Conservation (phyloP, 2,888 invertebrate species). For the Oasisia sp. region DNA sequence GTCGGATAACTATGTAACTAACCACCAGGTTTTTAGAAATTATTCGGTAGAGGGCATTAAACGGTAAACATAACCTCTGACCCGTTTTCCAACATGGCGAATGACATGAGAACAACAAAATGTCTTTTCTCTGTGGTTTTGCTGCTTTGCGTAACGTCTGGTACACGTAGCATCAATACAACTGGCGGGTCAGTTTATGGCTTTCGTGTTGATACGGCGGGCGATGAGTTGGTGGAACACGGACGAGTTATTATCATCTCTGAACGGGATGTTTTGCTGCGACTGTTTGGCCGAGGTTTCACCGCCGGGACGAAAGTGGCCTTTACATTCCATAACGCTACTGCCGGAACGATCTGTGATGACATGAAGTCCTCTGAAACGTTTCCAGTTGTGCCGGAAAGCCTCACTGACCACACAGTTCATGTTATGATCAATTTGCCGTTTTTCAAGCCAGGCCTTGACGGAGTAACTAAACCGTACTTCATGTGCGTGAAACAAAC, state of each 20-base stretch:
- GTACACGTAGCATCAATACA: constrained; percentile 21
- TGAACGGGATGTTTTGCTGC: neutral
- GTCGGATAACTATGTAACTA: neutral
- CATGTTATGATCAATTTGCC: constrained; percentile 14
- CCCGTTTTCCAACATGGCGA: constrained; percentile 33
- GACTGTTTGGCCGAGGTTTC: constrained; percentile 27
- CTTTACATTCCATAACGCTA: constrained; percentile 23
- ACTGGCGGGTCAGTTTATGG: constrained; percentile 14
- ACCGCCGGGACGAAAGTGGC: constrained; percentile 13
- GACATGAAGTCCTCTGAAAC: constrained; percentile 17
- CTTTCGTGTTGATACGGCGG: constrained; percentile 19
- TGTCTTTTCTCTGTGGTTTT: constrained; percentile 27
- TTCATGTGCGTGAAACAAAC: constrained; percentile 18
- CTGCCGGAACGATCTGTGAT: constrained; percentile 23
- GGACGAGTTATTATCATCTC: constrained; percentile 14
- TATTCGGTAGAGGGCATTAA: neutral
- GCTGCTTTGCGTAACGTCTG: constrained; percentile 27
- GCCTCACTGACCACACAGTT: neutral
- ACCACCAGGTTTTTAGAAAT: neutral
- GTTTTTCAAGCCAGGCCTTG: neutral
- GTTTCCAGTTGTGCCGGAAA: constrained; percentile 13
- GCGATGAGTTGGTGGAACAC: constrained; percentile 8
- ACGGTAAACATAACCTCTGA: constrained; percentile 27
- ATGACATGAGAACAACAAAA: constrained; percentile 25
- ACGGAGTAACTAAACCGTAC: neutral